Evolutionary conservation across 2,888 invertebrate species (phyloP), one percentile per base, ranked within the genome.

Genomic region (Andrena fulva): DNA sequence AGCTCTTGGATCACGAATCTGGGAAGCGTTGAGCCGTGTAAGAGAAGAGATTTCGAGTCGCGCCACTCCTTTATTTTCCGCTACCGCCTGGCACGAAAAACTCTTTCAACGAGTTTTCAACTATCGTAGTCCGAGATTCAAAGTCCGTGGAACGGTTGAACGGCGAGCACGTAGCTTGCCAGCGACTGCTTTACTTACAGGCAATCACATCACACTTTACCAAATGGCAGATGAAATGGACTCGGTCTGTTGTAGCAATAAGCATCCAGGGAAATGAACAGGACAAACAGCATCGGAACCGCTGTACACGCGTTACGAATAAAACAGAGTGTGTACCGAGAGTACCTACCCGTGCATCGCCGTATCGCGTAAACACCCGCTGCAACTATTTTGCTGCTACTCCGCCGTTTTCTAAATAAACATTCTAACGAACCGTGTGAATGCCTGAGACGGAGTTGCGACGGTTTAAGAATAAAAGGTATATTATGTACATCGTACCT

Each of bases 41-140:
- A n/a, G 60, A 71, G 60, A 71, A 67, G 80, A 86, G 77, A 86
- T 80, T 82, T 82, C 79, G 69, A 77, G 68, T 52, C 68, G 12
- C 54, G 35, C 33, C 8, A 29, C 27, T 59, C 52, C 27, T 80
- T 50, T 77, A 78, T 71, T 77, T 78, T 77, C 52, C 67, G 29
- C 54, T 7, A 8, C 56, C 56, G 35, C 8, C 72, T 31, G 20
- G n/a, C 42, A 33, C 42, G 24, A 72, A 64, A 76, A 54, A 59
- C 48, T 62, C 59, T 27, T 35, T 35, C 72, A 27, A 42, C 50
- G 59, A 77, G 64, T 70, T 80, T 66, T 31, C 52, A 72, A 54
- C 54, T 79, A 67, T 33, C 29, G 10, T 50, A 35, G 6, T 8
- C 29, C 33, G 42, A n/a, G 72, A 72, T 63, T 29, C 42, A 67